phyloP scores from a whole-genome alignment of 2,797 vertebrate species.

The Phrynocephalus guinanensis region DNA sequence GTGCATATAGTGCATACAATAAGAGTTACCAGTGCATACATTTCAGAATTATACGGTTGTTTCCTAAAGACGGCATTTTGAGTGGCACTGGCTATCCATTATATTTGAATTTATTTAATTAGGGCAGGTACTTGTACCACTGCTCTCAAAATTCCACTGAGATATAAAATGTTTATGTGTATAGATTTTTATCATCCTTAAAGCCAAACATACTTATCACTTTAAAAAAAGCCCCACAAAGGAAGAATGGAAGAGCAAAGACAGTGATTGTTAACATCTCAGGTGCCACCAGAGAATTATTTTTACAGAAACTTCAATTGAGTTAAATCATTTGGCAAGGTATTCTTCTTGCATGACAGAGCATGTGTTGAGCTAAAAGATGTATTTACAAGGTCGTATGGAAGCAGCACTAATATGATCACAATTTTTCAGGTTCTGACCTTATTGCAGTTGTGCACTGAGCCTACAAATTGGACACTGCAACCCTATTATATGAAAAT shows the following conservation, averaged over 20 bases:
- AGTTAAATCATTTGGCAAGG: conserved; percentile 50
- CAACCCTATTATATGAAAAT: conserved; percentile 58
- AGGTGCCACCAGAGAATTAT: conserved; percentile 12
- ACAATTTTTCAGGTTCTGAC: conserved; percentile 77
- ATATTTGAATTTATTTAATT: conserved; percentile 39
- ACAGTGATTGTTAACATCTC: conserved; percentile 30
- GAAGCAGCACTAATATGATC: conserved; percentile 71
- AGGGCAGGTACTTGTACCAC: conserved; percentile 39
- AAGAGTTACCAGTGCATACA: neutral
- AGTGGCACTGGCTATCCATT: conserved; percentile 50
- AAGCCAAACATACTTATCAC: neutral
- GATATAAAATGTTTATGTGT: conserved; percentile 43
- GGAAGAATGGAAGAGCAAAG: conserved; percentile 21
- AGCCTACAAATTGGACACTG: conserved; percentile 77
- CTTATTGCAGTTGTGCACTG: conserved; percentile 81
- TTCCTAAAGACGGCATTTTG: conserved; percentile 28
- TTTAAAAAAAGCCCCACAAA: conserved; percentile 2
- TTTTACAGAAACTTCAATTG: conserved; percentile 50
- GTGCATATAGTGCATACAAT: neutral
- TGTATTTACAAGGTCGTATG: conserved; percentile 67
- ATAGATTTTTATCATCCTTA: conserved; percentile 33
- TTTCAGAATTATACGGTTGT: neutral
- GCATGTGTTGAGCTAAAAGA: conserved; percentile 57
- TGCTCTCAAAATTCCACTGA: conserved; percentile 56
- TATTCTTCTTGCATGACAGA: conserved; percentile 67